phyloP scores from a whole-genome alignment of 2,888 invertebrate genomes.

The Saturnia japonica region DNA sequence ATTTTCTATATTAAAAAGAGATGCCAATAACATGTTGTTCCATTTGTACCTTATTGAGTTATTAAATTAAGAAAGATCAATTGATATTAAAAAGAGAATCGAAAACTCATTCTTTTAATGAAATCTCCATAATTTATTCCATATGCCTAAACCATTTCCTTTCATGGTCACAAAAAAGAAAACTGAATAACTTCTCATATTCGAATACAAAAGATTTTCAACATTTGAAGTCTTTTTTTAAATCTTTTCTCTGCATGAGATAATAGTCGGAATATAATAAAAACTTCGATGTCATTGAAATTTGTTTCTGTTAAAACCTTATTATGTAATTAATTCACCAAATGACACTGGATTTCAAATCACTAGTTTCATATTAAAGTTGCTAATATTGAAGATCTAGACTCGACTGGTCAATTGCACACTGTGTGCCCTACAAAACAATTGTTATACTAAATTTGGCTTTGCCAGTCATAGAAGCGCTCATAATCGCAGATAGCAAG shows the following conservation, averaged over 20 bases:
- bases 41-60: slow-evolving; percentile 75
- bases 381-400: too few relatives aligned
- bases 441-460: too few relatives aligned
- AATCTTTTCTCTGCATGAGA: background rate
- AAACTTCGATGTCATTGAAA: too few relatives aligned
- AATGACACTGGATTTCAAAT: too few relatives aligned
- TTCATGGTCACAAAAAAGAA: background rate
- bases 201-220: background rate
- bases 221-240: background rate
- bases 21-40: slow-evolving; percentile 71
- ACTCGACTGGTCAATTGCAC: too few relatives aligned
- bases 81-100: slow-evolving; percentile 66
- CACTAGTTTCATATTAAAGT: too few relatives aligned
- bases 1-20: slow-evolving; percentile 76
- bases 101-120: slow-evolving; percentile 65
- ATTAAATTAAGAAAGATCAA: slow-evolving; percentile 63
- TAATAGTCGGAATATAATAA: too few relatives aligned
- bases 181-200: background rate
- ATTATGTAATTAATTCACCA: too few relatives aligned
- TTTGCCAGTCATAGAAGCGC: too few relatives aligned
- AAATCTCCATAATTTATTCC: slow-evolving; percentile 38
- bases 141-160: background rate
- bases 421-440: too few relatives aligned
- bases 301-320: too few relatives aligned
- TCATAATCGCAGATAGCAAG: too few relatives aligned